Evolutionary conservation across 2,113 vertebrate genomes (phyloP).

Genomic region (Megatriorchis doriae): DNA sequence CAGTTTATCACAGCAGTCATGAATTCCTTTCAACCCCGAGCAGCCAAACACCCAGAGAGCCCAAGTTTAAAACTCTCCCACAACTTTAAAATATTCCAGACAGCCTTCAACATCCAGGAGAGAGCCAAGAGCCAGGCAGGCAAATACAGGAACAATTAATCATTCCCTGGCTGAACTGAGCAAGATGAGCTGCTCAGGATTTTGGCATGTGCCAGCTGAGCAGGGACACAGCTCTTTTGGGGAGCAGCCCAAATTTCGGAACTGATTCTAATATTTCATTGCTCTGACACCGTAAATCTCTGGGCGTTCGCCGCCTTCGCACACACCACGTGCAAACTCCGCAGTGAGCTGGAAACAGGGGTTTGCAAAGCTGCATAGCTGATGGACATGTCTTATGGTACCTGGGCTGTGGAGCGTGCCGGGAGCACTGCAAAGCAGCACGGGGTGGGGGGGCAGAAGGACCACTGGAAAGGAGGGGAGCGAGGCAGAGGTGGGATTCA

Average conservation of each 20-base stretch:
- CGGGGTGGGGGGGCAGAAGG: background rate
- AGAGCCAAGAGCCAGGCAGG: background rate
- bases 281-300: background rate
- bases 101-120: background rate
- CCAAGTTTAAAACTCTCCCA: background rate
- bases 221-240: background rate
- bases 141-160: background rate
- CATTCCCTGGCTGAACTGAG: background rate
- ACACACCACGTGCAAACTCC: rapidly evolving
- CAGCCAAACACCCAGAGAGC: background rate
- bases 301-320: background rate
- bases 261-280: background rate
- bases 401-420: background rate
- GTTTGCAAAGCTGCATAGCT: too few species aligned
- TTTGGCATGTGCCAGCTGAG: background rate
- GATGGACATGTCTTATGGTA: rapidly evolving
- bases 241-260: background rate
- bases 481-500: background rate
- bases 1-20: background rate
- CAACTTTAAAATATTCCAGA: background rate
- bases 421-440: background rate
- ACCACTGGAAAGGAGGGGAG: background rate
- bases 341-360: rapidly evolving
- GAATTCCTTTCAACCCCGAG: background rate
- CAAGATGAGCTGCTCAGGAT: background rate